Percentiles rank a stretch among this genome's conserved stretches.
Evolutionary conservation across 2,888 invertebrate species (phyloP).

Genomic region (Acleris sparsana): DNA sequence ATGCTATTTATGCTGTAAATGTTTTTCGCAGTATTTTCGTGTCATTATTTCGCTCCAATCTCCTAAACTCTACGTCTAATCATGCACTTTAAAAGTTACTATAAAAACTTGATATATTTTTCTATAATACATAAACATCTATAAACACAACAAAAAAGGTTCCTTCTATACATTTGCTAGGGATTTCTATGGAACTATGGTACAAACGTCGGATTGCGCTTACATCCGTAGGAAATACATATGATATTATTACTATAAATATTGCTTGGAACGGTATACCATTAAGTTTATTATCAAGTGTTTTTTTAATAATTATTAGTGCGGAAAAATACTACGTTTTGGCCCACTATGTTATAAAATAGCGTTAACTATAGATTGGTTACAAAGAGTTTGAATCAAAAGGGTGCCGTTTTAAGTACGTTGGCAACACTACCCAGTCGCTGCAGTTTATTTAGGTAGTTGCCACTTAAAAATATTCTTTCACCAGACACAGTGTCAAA

Average conservation of each 20-base stretch:
- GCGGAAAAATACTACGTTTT: slow-evolving; percentile 18
- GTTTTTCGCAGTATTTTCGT: slow-evolving; percentile 11
- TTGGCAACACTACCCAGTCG: too few relatives aligned
- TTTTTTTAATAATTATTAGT: slow-evolving; percentile 20
- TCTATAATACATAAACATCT: slow-evolving; percentile 37
- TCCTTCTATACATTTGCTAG: slow-evolving; percentile 33
- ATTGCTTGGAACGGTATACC: slow-evolving; percentile 37
- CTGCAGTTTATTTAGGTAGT: too few relatives aligned
- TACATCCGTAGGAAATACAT: slow-evolving; percentile 20
- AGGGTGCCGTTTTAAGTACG: too few relatives aligned
- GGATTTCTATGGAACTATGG: slow-evolving; percentile 30
- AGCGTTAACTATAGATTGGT: background rate
- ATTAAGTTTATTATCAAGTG: slow-evolving; percentile 29
- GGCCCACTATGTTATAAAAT: background rate
- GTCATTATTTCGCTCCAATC: background rate
- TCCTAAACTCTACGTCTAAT: slow-evolving; percentile 23
- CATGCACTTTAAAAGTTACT: slow-evolving; percentile 38
- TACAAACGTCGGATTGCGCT: slow-evolving; percentile 13
- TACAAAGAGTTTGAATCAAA: too few relatives aligned
- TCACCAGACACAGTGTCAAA: too few relatives aligned
- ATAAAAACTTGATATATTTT: slow-evolving; percentile 46
- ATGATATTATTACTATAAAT: slow-evolving; percentile 29
- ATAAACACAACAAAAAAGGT: slow-evolving; percentile 42
- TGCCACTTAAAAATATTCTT: too few relatives aligned
- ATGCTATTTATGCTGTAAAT: background rate